phyloP scores from a whole-genome alignment of 2,797 vertebrate species.

The Poeciliopsis presidionis region DNA sequence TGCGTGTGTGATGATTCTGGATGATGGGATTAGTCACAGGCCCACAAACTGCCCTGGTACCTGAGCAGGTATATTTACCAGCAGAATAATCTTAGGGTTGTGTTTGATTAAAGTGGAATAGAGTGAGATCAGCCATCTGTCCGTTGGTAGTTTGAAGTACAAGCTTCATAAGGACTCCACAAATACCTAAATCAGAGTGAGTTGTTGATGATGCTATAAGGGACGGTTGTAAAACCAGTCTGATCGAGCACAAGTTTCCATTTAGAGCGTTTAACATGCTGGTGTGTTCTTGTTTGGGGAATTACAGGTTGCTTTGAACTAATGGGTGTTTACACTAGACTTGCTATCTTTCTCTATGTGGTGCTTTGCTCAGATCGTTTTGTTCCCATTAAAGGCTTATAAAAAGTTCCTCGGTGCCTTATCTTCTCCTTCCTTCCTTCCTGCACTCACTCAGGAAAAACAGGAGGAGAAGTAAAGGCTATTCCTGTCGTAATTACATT shows the following conservation, averaged over 20 bases:
- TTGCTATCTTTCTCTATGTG: slow-evolving; percentile 60
- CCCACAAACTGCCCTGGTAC: too few relatives aligned
- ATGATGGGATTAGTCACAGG: too few relatives aligned
- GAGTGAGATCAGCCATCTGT: too few relatives aligned
- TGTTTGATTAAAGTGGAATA: too few relatives aligned
- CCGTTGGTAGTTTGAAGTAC: neutral
- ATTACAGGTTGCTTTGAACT: slow-evolving; percentile 54
- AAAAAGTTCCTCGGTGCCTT: slow-evolving; percentile 23
- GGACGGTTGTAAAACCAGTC: neutral
- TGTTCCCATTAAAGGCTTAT: slow-evolving; percentile 51
- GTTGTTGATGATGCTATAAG: neutral
- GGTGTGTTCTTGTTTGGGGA: slow-evolving; percentile 25
- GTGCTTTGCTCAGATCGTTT: slow-evolving; percentile 37
- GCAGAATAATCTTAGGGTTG: too few relatives aligned
- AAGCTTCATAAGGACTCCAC: neutral
- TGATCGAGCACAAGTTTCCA: neutral
- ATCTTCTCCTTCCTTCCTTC: slow-evolving; percentile 29
- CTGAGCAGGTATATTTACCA: too few relatives aligned
- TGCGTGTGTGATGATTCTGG: too few relatives aligned
- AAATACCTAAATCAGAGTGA: neutral
- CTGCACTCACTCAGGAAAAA: slow-evolving; percentile 11
- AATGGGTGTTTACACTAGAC: slow-evolving; percentile 50
- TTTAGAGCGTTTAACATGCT: neutral
- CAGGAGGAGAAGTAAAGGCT: neutral
- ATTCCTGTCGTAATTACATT: neutral